These are phyloP conservation scores for Hemistola chrysoprasaria DNA, from an alignment of 2,888 invertebrate genomes.

Conservation along the genomic window DNA sequence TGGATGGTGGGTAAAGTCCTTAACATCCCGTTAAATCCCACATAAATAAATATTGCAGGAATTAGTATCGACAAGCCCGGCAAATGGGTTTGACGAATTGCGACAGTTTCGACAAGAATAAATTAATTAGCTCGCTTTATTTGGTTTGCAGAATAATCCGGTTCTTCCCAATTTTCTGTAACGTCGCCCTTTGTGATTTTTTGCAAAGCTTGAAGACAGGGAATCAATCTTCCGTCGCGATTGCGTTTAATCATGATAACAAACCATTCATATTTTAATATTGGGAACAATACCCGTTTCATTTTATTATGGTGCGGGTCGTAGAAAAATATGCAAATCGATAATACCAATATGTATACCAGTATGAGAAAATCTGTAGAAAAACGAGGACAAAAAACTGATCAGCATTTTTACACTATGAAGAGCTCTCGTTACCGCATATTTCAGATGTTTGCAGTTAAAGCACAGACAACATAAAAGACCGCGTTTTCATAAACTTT, in stretches of 20 bases:
- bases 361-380: slow-evolving; percentile 15
- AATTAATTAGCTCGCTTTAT: neutral
- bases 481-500: slow-evolving; percentile 1
- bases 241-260: slow-evolving; percentile 6
- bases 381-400: slow-evolving; percentile 16
- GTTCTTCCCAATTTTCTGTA: too few relatives aligned
- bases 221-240: slow-evolving; percentile 2
- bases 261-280: slow-evolving; percentile 18
- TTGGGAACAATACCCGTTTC: slow-evolving; percentile 6
- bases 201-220: slow-evolving; percentile 1
- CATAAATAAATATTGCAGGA: slow-evolving; percentile 20
- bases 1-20: too few relatives aligned
- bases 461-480: slow-evolving; percentile 14
- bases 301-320: slow-evolving; percentile 7
- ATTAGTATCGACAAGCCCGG: slow-evolving; percentile 11
- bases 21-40: slow-evolving; percentile 17
- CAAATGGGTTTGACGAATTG: slow-evolving; percentile 8
- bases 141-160: neutral
- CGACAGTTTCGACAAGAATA: neutral
- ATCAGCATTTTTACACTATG: slow-evolving; percentile 24
- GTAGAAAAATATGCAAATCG: slow-evolving; percentile 14
- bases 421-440: slow-evolving; percentile 10
- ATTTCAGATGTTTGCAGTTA: slow-evolving; percentile 20
- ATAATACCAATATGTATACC: slow-evolving; percentile 10
- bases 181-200: neutral